Evolutionary conservation across 2,888 invertebrate species (phyloP), one percentile per base, ranked within the genome.

Genomic region (Netelia fuscicornis): DNA sequence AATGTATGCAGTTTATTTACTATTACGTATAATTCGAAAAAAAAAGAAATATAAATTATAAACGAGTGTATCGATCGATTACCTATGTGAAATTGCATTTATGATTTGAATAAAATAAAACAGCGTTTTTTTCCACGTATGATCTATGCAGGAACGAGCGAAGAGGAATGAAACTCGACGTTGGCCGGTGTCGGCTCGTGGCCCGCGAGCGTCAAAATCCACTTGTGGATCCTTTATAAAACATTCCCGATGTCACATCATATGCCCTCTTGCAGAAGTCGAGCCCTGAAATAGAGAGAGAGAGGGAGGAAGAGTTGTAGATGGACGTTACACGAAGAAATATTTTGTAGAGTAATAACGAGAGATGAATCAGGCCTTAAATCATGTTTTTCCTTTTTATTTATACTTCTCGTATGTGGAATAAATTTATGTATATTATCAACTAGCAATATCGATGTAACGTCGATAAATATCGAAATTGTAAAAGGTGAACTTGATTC

Each of bases 161-260:
- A n/a, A 0, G 48, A 71, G 58, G 9, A 13, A 76, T 65, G 64
- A 76, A 25, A n/a, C 64, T 81, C 30, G 62, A 52, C n/a, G 48
- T 56, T 68, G 17, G 17, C 17, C 20, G 42, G 23, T 58, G 37
- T 52, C n/a, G 13, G 72, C 11, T 37, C 52, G 42, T 44, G 78
- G 54, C 64, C 64, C 79, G 30, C 71, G n/a, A 71, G 64, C 71
- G 65, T 78, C 60, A 52, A 78, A 77, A 82, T 83, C 67, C 78
- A 78, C 78, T 77, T 68, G 77, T 82, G 58, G 82, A 72, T 77
- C 56, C 65, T 65, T 54, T 67, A 52, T 71, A 72, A 67, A 80
- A 44, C 58, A 65, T 74, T 65, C 48, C 64, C 70, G 79, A 79
- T 62, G 71, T 79, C 64, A 79, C 79, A 10, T 54, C 6, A 13